Evolutionary conservation across 2,888 invertebrate species (phyloP).

Genomic region (Drosophila emarginata): DNA sequence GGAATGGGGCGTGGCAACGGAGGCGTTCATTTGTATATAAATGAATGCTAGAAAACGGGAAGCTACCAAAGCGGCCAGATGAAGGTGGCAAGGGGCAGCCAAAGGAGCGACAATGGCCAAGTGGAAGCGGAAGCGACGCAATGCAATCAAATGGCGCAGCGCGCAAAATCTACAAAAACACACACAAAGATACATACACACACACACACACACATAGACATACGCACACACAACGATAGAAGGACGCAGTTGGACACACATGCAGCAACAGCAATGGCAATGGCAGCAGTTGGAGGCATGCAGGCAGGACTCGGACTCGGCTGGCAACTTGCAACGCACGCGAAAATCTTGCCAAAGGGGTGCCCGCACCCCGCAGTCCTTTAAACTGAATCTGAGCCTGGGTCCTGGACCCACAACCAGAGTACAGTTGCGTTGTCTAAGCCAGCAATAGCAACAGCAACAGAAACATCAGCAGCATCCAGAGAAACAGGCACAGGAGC

Average conservation of each 20-base stretch:
- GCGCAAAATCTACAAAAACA: constrained; percentile 73
- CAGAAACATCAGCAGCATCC: constrained; percentile 22
- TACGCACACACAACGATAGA: constrained; percentile 29
- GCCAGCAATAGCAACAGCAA: constrained; percentile 54
- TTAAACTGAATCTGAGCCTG: constrained; percentile 14
- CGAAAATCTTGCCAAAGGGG: constrained; percentile 73
- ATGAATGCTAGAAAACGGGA: constrained; percentile 35
- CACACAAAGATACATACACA: constrained; percentile 19
- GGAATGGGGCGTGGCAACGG: constrained; percentile 50
- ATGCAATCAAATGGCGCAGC: constrained; percentile 73
- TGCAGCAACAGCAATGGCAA: constrained; percentile 26
- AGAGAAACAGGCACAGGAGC: constrained; percentile 23
- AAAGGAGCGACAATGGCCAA: constrained; percentile 71
- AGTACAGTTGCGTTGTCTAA: constrained; percentile 76
- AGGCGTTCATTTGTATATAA: constrained; percentile 78
- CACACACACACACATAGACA: constrained; percentile 19
- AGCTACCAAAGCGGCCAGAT: no score
- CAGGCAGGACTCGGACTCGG: constrained; percentile 13
- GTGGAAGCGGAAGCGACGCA: constrained; percentile 57
- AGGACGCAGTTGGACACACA: constrained; percentile 51
- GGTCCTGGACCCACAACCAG: constrained; percentile 10
- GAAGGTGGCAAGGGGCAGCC: constrained; percentile 31
- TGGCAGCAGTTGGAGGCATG: constrained; percentile 2
- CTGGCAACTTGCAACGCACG: constrained; percentile 73
- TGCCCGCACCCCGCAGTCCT: constrained; percentile 21